Conservation (phyloP, 2,113 vertebrate species). For the Rhinolophus ferrumequinum region DNA sequence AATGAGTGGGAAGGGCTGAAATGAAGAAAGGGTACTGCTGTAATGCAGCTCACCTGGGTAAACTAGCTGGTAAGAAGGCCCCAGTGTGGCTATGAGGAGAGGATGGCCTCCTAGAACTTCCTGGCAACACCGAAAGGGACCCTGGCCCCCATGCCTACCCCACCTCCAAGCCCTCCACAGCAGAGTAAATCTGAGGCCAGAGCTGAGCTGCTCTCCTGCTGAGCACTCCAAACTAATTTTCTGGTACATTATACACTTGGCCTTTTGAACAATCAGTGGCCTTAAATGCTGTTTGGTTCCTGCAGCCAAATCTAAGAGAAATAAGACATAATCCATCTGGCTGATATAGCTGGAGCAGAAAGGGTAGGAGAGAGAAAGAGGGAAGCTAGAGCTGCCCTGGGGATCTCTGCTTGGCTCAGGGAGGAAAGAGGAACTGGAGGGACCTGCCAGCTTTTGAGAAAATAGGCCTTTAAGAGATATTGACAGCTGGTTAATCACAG, state of each 20-base stretch:
- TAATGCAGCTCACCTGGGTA: not conserved
- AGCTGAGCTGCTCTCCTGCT: constrained; percentile 69
- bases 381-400: constrained; percentile 9
- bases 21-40: not conserved
- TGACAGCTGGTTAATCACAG: constrained; percentile 83
- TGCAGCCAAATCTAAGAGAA: constrained; percentile 83
- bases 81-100: not conserved
- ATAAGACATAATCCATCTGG: constrained; percentile 81
- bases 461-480: constrained; percentile 85
- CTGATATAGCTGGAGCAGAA: constrained; percentile 63
- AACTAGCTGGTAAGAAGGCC: not conserved
- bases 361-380: constrained; percentile 10
- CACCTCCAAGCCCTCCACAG: constrained; percentile 13
- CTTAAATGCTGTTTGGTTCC: constrained; percentile 82
- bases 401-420: not conserved
- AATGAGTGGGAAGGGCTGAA: not conserved
- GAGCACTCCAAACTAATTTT: constrained; percentile 86
- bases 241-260: constrained; percentile 85
- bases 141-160: too few relatives aligned
- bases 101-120: not conserved
- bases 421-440: not conserved
- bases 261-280: constrained; percentile 83
- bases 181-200: constrained; percentile 59
- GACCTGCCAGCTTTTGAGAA: constrained; percentile 73
- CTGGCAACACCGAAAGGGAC: not conserved